Conservation (phyloP, 2,888 invertebrate species). For the Clistopyga incitator region DNA sequence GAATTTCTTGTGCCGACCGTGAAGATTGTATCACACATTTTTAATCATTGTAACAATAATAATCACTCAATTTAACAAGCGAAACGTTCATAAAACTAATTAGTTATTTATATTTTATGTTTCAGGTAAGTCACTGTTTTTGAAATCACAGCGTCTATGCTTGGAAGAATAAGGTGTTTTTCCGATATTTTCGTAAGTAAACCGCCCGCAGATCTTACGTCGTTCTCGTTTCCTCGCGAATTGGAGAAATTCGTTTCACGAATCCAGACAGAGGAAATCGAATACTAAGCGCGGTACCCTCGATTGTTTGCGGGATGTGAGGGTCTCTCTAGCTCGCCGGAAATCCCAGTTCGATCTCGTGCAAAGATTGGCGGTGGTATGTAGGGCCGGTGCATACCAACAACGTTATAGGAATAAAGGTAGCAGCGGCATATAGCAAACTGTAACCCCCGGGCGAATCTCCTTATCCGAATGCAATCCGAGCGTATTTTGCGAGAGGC, state of each 20-base stretch:
- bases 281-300: slow-evolving; percentile 21
- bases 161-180: background rate
- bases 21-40: slow-evolving; percentile 8
- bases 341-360: slow-evolving; percentile 81
- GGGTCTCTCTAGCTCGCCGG: slow-evolving; percentile 53
- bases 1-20: background rate
- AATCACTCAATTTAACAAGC: slow-evolving; percentile 7
- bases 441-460: slow-evolving; percentile 72
- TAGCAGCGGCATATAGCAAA: slow-evolving; percentile 12
- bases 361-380: slow-evolving; percentile 72
- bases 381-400: background rate
- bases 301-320: slow-evolving; percentile 14
- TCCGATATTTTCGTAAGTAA: slow-evolving; percentile 51
- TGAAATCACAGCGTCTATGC: background rate
- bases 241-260: slow-evolving; percentile 3
- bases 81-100: slow-evolving; percentile 53
- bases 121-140: slow-evolving; percentile 78
- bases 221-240: slow-evolving; percentile 11
- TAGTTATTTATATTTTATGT: slow-evolving; percentile 72
- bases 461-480: slow-evolving; percentile 81
- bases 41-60: slow-evolving; percentile 11
- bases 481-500: slow-evolving; percentile 82
- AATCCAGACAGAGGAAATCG: slow-evolving; percentile 59
- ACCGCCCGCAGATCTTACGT: slow-evolving; percentile 9
- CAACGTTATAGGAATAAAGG: background rate